phyloP scores from a whole-genome alignment of 2,797 vertebrate genomes.

The Ataeniobius toweri region DNA sequence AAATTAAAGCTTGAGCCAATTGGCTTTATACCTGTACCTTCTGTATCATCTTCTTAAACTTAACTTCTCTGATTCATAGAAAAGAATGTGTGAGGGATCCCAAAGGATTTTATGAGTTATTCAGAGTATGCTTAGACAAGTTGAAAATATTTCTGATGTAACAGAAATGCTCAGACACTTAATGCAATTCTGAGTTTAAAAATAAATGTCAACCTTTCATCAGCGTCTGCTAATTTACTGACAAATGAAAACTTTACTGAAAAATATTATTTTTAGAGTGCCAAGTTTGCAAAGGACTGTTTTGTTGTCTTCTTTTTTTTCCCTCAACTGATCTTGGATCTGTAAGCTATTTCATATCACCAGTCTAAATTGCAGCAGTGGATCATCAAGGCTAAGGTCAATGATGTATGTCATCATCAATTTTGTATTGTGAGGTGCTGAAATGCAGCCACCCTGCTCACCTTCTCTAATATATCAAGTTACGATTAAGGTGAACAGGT shows the following conservation, averaged over 20 bases:
- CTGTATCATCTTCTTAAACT: background rate
- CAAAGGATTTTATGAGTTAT: background rate
- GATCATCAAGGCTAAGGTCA: conserved; percentile 7
- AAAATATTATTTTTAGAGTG: no score
- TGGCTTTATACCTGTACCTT: background rate
- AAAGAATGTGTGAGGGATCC: no score
- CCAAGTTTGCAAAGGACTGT: background rate
- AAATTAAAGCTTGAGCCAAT: background rate
- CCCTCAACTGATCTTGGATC: background rate
- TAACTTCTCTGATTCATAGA: no score
- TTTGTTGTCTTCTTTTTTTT: background rate
- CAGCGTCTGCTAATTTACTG: background rate
- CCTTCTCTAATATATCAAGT: conserved; percentile 44
- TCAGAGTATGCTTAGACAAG: background rate
- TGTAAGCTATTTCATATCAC: conserved; percentile 5
- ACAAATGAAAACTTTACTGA: background rate
- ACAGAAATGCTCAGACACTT: no score
- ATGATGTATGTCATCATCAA: conserved; percentile 24
- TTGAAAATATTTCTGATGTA: no score
- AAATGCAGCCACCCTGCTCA: conserved; percentile 30
- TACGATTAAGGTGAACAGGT: conserved; percentile 41
- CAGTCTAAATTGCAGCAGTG: conserved; percentile 2
- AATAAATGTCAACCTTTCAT: background rate
- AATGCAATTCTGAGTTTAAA: background rate
- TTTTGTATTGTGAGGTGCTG: conserved; percentile 33